Evolutionary conservation across 1,140 invertebrate species (phyloP), one percentile per base, ranked within the genome.

Genomic region (Drosophila hydei): DNA sequence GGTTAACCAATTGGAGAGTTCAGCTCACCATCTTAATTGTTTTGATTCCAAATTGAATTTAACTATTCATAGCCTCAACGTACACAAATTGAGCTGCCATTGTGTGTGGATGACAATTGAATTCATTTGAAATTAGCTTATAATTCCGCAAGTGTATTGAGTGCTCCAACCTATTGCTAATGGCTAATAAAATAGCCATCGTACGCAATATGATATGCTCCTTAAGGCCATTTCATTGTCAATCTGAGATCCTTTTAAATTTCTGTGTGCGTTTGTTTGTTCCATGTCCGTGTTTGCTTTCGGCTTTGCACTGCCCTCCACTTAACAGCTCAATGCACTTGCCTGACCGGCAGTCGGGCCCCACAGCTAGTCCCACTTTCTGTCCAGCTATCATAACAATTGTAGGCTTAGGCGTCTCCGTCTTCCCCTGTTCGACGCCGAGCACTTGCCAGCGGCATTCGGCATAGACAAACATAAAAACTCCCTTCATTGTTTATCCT

Each of bases 401-500:
- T 50, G 60, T 70, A 55, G 42, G 51, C 51, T 55, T 55, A 47
- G 47, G 47, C 23, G 21, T 62, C 30, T 5, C 7, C 6, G 11
- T 16, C 18, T 12, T 1, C 12, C 7, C 25, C 23, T 4, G 12
- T 3, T 45, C 12, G 21, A 3, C 36, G 33, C 19, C 21, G 7
- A n/a, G 18, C 25, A 9, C 25, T 45, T 25, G 56, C 65, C 58
- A 18, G 36, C 33, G 69, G 69, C 63, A 30, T 67, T 59, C 25
- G 60, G 14, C 68, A 30, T 70, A 59, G 48, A 45, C 45, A 77
- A 70, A 68, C 70, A 72, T 19, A 60, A 80, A 75, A 77, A 71
- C 61, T 74, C 70, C 77, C 81, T 87, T 67, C 38, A 51, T 67
- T 85, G 81, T 85, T 85, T 85, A 81, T 85, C 77, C 74, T 63